Evolutionary conservation across 2,797 vertebrate species (phyloP).

Genomic region (Lithobates sylvaticus): DNA sequence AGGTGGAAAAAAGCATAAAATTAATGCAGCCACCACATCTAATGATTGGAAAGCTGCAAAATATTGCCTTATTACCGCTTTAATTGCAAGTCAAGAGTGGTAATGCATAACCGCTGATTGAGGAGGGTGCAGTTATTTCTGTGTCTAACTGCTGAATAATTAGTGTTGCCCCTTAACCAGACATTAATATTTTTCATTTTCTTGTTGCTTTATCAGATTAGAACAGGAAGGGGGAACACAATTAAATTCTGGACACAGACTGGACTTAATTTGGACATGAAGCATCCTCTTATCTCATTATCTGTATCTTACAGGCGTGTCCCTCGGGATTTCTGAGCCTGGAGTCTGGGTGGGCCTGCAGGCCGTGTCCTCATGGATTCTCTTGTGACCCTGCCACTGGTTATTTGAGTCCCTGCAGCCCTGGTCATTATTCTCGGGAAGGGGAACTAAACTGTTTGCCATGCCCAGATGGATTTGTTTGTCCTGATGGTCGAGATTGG

Average conservation of each 20-base stretch:
- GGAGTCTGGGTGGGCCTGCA: constrained; percentile 80
- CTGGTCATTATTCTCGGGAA: constrained; percentile 82
- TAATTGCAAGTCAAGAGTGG: too few relatives aligned
- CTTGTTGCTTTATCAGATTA: background rate
- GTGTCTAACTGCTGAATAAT: too few relatives aligned
- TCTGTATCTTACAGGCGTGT: constrained; percentile 75
- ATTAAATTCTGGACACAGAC: too few relatives aligned
- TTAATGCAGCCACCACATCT: too few relatives aligned
- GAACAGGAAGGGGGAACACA: background rate
- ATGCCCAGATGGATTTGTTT: constrained; percentile 80
- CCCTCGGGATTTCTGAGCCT: constrained; percentile 81
- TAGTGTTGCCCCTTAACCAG: too few relatives aligned
- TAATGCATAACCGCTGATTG: too few relatives aligned
- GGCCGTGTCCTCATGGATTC: constrained; percentile 81
- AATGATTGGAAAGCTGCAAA: too few relatives aligned
- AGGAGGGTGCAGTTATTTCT: too few relatives aligned
- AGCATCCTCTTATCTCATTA: background rate
- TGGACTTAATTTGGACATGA: background rate
- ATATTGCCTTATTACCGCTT: too few relatives aligned
- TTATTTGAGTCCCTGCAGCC: constrained; percentile 73
- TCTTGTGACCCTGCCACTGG: constrained; percentile 75
- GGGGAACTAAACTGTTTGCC: constrained; percentile 77
- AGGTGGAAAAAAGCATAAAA: too few relatives aligned
- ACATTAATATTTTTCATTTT: too few relatives aligned
- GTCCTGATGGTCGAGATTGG: constrained; percentile 76